These are phyloP conservation scores for Sarcophaga caerulescens DNA, from an alignment of 2,888 invertebrate species.

Conservation along the genomic window DNA sequence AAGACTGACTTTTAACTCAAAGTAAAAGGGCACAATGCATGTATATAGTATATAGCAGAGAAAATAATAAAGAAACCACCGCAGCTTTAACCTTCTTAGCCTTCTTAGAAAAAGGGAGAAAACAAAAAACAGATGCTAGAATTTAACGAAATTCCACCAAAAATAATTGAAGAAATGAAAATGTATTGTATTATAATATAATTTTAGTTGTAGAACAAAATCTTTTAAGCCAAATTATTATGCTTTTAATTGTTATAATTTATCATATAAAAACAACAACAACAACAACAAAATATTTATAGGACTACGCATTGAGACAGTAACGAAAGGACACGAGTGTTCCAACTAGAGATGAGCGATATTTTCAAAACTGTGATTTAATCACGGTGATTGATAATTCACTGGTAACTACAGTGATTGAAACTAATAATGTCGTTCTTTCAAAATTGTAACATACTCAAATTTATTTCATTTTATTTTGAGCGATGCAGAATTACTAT, in stretches of 20 bases:
- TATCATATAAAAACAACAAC: constrained; percentile 14
- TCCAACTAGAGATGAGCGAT: too few relatives aligned
- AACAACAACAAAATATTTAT: constrained; percentile 11
- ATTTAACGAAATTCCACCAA: constrained; percentile 66
- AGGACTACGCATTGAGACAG: not conserved
- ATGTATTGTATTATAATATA: constrained; percentile 49
- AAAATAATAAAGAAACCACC: not conserved
- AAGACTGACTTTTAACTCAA: constrained; percentile 86
- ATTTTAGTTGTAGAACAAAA: constrained; percentile 15
- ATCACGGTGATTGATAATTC: too few relatives aligned
- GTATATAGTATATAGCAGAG: not conserved
- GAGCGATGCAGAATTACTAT: too few relatives aligned
- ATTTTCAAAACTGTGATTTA: too few relatives aligned
- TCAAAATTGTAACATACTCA: too few relatives aligned
- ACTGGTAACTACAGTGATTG: too few relatives aligned
- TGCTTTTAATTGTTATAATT: constrained; percentile 42
- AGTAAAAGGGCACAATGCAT: not conserved
- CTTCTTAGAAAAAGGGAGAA: not conserved
- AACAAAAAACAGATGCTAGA: constrained; percentile 65
- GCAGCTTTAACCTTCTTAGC: not conserved
- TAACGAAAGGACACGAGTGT: too few relatives aligned
- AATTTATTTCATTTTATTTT: too few relatives aligned
- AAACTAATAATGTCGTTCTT: too few relatives aligned
- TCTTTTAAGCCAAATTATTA: constrained; percentile 55
- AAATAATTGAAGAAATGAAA: constrained; percentile 48